Evolutionary conservation across 2,797 vertebrate genomes (phyloP).

Genomic region (Rhinella marina): DNA sequence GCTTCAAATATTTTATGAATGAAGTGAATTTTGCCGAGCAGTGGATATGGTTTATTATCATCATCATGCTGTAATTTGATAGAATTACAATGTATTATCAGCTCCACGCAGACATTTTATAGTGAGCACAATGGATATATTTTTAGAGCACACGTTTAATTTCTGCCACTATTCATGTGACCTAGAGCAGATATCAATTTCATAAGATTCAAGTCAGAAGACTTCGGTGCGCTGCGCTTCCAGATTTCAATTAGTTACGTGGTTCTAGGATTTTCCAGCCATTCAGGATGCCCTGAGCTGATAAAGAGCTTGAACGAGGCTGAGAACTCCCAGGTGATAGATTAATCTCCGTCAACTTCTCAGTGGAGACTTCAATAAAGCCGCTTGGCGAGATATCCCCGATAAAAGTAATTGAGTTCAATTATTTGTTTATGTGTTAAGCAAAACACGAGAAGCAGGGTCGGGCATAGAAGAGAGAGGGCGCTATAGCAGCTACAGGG

Average conservation of each 20-base stretch:
- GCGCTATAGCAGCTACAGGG: background rate
- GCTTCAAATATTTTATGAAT: background rate
- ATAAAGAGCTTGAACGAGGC: slow-evolving; percentile 39
- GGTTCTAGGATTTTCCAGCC: slow-evolving; percentile 7
- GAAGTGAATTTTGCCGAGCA: background rate
- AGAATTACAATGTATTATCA: slow-evolving; percentile 14
- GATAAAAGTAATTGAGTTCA: slow-evolving; percentile 50
- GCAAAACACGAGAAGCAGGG: slow-evolving; percentile 12
- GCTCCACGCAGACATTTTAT: background rate
- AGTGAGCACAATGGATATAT: slow-evolving; percentile 22
- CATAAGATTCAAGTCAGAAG: slow-evolving; percentile 33
- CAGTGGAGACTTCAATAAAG: slow-evolving; percentile 40
- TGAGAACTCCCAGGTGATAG: slow-evolving; percentile 57
- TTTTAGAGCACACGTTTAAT: slow-evolving; percentile 29
- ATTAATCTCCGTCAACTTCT: slow-evolving; percentile 54
- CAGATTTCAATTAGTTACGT: slow-evolving; percentile 37
- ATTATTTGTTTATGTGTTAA: slow-evolving; percentile 55
- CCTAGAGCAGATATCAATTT: slow-evolving; percentile 17
- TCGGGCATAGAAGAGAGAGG: background rate
- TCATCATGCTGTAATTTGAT: background rate
- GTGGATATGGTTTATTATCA: background rate
- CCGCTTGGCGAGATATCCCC: slow-evolving; percentile 37
- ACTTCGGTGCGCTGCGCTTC: slow-evolving; percentile 11
- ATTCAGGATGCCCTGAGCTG: slow-evolving; percentile 20
- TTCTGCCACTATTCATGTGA: slow-evolving; percentile 30